phyloP scores from a whole-genome alignment of 2,888 invertebrate genomes.

The Kryphioiulus occultus region DNA sequence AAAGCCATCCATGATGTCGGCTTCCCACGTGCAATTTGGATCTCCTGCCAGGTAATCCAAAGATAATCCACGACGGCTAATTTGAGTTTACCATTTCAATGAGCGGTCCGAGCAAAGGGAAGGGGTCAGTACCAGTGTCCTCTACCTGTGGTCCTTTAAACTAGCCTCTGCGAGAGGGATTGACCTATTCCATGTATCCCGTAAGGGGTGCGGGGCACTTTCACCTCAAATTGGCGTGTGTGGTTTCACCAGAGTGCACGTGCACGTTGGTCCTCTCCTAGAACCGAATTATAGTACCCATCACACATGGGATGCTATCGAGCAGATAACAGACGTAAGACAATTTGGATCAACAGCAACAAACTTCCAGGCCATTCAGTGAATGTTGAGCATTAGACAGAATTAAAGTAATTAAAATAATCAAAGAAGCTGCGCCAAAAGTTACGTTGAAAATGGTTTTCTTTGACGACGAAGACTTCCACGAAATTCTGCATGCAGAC shows the following conservation, averaged over 20 bases:
- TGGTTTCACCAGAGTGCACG: constrained; percentile 2
- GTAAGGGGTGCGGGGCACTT: constrained; percentile 4
- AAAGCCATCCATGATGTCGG: neutral
- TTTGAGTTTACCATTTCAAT: constrained; percentile 15
- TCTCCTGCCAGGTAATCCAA: neutral
- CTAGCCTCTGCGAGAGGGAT: constrained; percentile 11
- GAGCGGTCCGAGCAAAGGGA: constrained; percentile 8
- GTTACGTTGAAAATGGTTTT: neutral
- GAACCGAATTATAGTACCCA: neutral
- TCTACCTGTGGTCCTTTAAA: constrained; percentile 32
- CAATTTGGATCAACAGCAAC: neutral
- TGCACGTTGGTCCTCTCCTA: constrained; percentile 10
- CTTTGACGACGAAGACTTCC: neutral
- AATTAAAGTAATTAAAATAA: neutral
- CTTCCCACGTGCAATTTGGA: neutral
- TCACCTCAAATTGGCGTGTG: constrained; percentile 35
- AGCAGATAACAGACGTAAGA: neutral
- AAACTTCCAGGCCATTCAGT: neutral
- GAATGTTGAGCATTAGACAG: neutral
- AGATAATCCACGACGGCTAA: constrained; percentile 19
- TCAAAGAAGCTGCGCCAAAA: neutral
- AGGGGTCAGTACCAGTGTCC: constrained; percentile 10
- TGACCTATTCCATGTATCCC: constrained; percentile 22
- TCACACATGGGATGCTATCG: neutral
- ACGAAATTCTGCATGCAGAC: neutral